Base-by-base conservation (phyloP, 2,113 vertebrate species). In the Boulengerochromis microlepis region DNA sequence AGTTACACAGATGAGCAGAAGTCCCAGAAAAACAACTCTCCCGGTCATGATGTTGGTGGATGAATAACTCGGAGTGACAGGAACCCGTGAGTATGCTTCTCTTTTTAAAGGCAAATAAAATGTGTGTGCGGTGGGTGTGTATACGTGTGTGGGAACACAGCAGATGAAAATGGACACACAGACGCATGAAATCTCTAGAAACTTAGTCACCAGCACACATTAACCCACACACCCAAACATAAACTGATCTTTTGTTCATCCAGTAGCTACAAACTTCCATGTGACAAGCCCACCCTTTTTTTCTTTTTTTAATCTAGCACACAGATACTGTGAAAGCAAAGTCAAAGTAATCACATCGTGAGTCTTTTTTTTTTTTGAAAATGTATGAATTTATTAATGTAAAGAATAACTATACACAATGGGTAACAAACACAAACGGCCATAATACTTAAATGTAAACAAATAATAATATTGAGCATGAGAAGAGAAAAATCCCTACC, bases 361-460 rank as follows among this genome's bases (percentile, higher is more conserved):
- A 80, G 81, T 24, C 7, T 2, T 50, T 59, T 69, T 80, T 88
- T 69, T 71, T 82, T 76, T 89, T 47, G 87, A 92, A 95, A 94
- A 94, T 81, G 89, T 94, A 92, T 89, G 88, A 93, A 92, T 57
- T 96, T 87, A 89, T 92, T 93, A 88, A 94, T 92, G 92, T 90
- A 95, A 93, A 95, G 89, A 94, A 84, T 91, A 94, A 90, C 93
- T 94, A 91, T 92, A 94, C 92, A 96, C 89, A 93, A 96, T 94
- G 89, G 52, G 91, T 95, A 95, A 96, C 93, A 96, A 94, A 96
- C 95, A 90, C 89, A 95, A 96, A 96, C 93, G 95, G 88, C 85
- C 88, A 76, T 93, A 97, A 96, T 96, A 97, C 95, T 97, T 96
- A 89, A 95, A 95, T 96, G 96, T 97, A 97, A 97, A 97, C 97